Percentiles rank a stretch among this genome's conserved stretches.
phyloP scores from a whole-genome alignment of 2,113 vertebrate species.

The Nesogale talazaci region DNA sequence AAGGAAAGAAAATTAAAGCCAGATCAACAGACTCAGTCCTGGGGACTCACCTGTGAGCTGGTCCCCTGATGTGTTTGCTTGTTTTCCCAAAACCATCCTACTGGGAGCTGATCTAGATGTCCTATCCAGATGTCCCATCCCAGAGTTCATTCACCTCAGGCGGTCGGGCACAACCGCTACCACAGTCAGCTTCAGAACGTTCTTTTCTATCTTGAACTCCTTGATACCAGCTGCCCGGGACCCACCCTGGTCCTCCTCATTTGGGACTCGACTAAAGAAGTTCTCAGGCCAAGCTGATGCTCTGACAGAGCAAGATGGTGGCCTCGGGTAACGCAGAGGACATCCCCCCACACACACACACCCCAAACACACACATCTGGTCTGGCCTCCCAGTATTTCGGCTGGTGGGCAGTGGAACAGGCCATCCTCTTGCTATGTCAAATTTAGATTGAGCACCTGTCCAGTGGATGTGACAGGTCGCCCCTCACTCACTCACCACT shows the following conservation, averaged over 20 bases:
- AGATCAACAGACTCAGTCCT: not conserved
- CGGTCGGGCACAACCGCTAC: too few species aligned
- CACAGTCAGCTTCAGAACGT: too few species aligned
- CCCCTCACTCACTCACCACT: too few species aligned
- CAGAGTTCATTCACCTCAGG: too few species aligned
- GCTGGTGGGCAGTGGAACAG: not conserved
- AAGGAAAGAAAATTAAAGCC: not conserved
- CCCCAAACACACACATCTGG: not conserved
- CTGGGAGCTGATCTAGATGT: too few species aligned
- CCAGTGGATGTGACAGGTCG: not conserved
- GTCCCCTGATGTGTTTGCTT: too few species aligned
- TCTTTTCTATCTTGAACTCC: too few species aligned
- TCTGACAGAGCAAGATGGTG: not conserved
- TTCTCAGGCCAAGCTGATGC: not conserved
- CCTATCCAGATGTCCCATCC: too few species aligned
- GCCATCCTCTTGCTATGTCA: not conserved
- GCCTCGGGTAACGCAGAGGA: accelerated
- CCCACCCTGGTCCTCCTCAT: not conserved
- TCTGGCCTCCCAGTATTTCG: not conserved
- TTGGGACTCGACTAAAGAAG: not conserved
- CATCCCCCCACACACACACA: not conserved
- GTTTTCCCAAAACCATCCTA: too few species aligned
- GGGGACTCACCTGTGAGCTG: not conserved
- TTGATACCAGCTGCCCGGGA: too few species aligned
- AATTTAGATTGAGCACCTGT: not conserved